Evolutionary conservation across 2,797 vertebrate genomes (phyloP), one percentile per base, ranked within the genome.

Genomic region (Euphonia xanthogaster): DNA sequence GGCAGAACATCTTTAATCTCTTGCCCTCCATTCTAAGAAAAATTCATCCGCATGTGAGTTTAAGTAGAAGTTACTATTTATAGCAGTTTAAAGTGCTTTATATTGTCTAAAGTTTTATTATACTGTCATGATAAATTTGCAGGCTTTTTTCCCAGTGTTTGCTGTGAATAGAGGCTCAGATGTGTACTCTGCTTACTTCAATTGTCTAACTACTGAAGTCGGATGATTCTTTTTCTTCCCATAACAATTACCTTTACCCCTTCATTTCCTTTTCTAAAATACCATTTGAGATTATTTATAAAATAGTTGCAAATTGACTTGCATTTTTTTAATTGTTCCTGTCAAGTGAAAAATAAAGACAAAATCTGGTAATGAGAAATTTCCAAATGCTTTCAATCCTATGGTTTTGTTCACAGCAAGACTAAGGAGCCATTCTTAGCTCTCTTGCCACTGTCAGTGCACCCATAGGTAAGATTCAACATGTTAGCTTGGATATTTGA

Each of bases 71-170:
- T 65, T 89, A 81, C 53, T 83, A 90, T 91, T 91, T 94, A 95
- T 90, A 96, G 91, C 51, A 94, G 30, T 71, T 95, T 80, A 71
- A 92, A 93, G 83, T 73, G 76, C 58, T 96, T 94, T 90, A 77
- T 82, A 94, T 90, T 96, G 77, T 94, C 87, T 94, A 92, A 61
- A 72, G 91, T 95, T 97, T 97, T 94, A 94, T 92, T 95, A 86
- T 77, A 86, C 74, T 94, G 81, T 86, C 93, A 94, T 88, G 86
- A 95, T 93, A 88, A 95, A 95, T 95, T 96, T 87, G 40, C 61
- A 88, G 65, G 33, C 70, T 89, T 88, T 94, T 95, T 75, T 1
- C 45, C 42, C 67, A 88, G 73, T 84, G 39, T 91, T 94, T 94
- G 68, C 68, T 95, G 86, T 93, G 86, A 92, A 71, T 45, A 82